Percentiles rank a stretch among this genome's conserved stretches.
phyloP scores from a whole-genome alignment of 2,888 invertebrate species.

The Nesidiocoris tenuis region DNA sequence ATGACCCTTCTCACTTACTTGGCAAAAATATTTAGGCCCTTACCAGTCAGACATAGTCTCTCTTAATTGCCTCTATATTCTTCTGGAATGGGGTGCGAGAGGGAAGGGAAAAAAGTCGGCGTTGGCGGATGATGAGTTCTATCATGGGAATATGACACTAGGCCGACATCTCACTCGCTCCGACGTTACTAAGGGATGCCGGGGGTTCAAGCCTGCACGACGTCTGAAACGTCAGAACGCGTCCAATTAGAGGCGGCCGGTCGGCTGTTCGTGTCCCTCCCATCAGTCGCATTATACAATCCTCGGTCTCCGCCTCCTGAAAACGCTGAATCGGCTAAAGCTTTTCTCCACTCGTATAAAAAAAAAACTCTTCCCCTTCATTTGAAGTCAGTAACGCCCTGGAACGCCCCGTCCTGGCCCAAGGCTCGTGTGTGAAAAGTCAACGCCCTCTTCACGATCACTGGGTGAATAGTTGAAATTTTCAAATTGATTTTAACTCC shows the following conservation, averaged over 20 bases:
- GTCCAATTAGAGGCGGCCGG: background rate
- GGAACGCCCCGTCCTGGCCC: background rate
- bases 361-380: background rate
- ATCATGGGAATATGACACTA: constrained; percentile 32
- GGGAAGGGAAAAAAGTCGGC: no score
- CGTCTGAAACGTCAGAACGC: background rate
- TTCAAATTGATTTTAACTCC: no score
- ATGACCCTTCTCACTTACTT: constrained; percentile 15
- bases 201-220: background rate
- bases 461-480: no score
- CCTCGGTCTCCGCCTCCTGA: background rate
- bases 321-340: background rate
- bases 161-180: constrained; percentile 5
- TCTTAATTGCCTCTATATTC: constrained; percentile 25
- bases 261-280: background rate
- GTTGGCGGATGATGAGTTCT: constrained; percentile 19
- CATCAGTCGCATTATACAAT: background rate
- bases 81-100: background rate
- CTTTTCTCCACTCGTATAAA: background rate
- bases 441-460: background rate
- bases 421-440: background rate
- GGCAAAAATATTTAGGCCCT: constrained; percentile 37
- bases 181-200: background rate
- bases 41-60: constrained; percentile 30
- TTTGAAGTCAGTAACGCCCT: background rate